phyloP scores from a whole-genome alignment of 2,797 vertebrate genomes.

The Sebastes reedi region DNA sequence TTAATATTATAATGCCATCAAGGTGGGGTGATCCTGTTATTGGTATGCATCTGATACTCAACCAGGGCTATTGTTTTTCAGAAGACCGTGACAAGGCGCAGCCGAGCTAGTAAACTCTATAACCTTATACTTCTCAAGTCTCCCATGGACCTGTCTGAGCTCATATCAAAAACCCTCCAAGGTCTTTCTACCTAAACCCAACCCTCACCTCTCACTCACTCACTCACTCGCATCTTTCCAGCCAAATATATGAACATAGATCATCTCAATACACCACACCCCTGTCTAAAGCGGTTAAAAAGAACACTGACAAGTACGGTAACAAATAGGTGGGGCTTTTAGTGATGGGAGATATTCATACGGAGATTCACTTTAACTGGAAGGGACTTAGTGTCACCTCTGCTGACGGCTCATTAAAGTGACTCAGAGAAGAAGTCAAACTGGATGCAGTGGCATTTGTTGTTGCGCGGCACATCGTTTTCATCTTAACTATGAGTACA shows the following conservation, averaged over 20 bases:
- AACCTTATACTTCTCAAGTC: constrained; percentile 13
- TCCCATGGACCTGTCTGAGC: not conserved
- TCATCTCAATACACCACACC: constrained; percentile 21
- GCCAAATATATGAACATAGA: constrained; percentile 27
- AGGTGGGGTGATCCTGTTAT: constrained; percentile 18
- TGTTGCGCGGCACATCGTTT: constrained; percentile 17
- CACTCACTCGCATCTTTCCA: not conserved
- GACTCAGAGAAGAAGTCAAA: constrained; percentile 47
- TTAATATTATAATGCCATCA: constrained; percentile 43
- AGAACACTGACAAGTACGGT: not conserved
- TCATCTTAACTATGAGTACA: constrained; percentile 16
- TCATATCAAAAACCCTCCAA: constrained; percentile 42
- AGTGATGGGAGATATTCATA: constrained; percentile 17
- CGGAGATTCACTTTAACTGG: constrained; percentile 16
- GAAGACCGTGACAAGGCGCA: constrained; percentile 25
- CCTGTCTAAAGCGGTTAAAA: constrained; percentile 6
- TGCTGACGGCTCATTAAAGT: constrained; percentile 44
- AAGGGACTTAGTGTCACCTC: constrained; percentile 35
- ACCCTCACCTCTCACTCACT: constrained; percentile 12
- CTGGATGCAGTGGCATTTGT: constrained; percentile 48
- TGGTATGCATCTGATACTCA: constrained; percentile 30
- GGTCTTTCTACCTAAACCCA: constrained; percentile 20
- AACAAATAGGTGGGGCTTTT: constrained; percentile 13
- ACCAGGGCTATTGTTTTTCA: constrained; percentile 38
- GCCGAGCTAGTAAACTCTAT: constrained; percentile 22